These are phyloP conservation scores for Okapia johnstoni DNA, from an alignment of 2,113 vertebrate genomes.

Conservation along the genomic window DNA sequence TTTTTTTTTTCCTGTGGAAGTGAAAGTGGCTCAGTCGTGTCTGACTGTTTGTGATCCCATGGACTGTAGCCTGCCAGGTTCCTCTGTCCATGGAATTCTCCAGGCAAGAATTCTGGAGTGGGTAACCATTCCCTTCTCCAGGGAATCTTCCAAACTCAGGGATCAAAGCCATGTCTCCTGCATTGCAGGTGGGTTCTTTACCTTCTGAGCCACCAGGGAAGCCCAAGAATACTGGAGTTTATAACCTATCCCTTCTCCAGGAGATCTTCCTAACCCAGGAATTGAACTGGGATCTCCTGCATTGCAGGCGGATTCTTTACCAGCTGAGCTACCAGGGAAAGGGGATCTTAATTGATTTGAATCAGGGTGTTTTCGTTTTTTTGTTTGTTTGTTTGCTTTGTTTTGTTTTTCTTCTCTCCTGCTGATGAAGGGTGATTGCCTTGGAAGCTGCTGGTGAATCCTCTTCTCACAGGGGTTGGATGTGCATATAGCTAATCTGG, in stretches of 20 bases:
- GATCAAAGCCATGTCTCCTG: neutral
- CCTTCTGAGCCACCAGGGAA: neutral
- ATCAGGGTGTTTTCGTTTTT: neutral
- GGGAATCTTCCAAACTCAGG: neutral
- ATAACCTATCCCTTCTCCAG: neutral
- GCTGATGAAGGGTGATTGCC: neutral
- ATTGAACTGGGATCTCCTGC: neutral
- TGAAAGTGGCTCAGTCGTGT: neutral
- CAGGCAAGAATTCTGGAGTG: neutral
- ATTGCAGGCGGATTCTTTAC: neutral
- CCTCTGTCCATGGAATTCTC: neutral
- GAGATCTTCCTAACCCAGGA: neutral
- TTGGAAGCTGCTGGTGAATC: neutral
- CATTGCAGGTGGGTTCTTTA: neutral
- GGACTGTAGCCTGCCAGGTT: neutral
- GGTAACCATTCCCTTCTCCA: neutral
- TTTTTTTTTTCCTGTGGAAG: neutral
- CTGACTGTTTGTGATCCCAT: accelerated
- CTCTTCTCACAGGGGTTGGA: neutral
- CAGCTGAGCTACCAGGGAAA: neutral
- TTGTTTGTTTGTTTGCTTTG: neutral
- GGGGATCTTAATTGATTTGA: neutral
- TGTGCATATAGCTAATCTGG: neutral
- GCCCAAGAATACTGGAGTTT: neutral
- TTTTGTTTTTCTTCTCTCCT: neutral